These are phyloP conservation scores for Oligia strigilis DNA, from an alignment of 2,888 invertebrate genomes.

Conservation along the genomic window DNA sequence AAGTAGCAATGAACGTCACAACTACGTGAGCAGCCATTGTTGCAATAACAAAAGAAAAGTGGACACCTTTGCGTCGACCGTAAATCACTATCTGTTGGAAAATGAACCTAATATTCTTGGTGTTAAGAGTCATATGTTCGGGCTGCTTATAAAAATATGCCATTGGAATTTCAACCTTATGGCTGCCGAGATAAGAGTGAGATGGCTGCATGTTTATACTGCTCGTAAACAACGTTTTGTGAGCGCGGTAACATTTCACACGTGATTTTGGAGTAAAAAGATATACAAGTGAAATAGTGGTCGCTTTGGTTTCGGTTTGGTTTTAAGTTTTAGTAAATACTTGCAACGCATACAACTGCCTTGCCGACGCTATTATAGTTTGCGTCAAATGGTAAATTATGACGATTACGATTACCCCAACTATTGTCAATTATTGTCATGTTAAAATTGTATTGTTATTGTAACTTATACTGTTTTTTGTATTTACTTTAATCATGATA, in stretches of 20 bases:
- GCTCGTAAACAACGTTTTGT: conserved; percentile 46
- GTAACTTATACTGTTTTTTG: too few relatives aligned
- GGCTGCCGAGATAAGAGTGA: accelerated
- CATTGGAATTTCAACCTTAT: conserved; percentile 12
- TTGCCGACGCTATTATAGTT: background rate
- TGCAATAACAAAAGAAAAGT: conserved; percentile 41
- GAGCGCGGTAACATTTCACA: conserved; percentile 33
- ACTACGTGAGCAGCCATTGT: conserved; percentile 39
- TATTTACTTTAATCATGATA: too few relatives aligned
- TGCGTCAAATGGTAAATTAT: too few relatives aligned
- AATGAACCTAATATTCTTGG: background rate
- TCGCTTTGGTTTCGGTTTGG: conserved; percentile 11
- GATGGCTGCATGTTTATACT: background rate
- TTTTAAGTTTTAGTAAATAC: background rate
- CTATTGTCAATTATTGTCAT: too few relatives aligned
- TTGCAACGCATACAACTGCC: background rate
- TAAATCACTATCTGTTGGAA: conserved; percentile 14
- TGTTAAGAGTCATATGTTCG: background rate
- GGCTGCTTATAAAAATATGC: background rate
- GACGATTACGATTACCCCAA: too few relatives aligned
- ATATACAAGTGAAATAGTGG: conserved; percentile 15
- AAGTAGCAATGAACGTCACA: conserved; percentile 44
- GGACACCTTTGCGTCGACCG: conserved; percentile 27
- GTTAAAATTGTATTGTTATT: too few relatives aligned
- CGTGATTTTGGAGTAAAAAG: conserved; percentile 42